A percentile compares a stretch with the other conserved stretches of the same genome.
These are phyloP conservation scores for Paralichthys olivaceus DNA, from an alignment of 2,113 vertebrate species.

Conservation along the genomic window DNA sequence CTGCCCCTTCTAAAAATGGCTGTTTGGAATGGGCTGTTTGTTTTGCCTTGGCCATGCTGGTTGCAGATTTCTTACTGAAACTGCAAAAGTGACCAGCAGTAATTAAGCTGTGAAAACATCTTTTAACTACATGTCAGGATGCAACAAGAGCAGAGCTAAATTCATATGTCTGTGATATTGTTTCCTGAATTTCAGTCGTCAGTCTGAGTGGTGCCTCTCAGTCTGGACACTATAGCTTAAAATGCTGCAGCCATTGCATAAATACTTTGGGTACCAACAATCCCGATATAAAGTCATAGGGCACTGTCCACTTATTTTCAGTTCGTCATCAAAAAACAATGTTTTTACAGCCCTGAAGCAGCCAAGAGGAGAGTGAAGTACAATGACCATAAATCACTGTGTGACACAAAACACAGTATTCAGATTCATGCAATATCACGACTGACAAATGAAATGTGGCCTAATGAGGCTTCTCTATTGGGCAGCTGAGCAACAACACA, in stretches of 20 bases:
- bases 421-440: conserved; percentile 63
- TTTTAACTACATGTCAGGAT: no score
- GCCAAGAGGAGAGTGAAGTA: conserved; percentile 61
- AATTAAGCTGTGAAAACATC: no score
- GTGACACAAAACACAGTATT: conserved; percentile 50
- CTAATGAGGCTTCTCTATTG: conserved; percentile 67
- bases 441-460: conserved; percentile 66
- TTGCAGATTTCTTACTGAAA: no score
- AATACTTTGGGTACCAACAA: conserved; percentile 36
- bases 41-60: no score
- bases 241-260: conserved; percentile 37
- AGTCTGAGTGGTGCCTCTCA: conserved; percentile 11
- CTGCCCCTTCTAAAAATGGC: no score
- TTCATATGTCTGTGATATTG: conserved; percentile 13
- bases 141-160: no score
- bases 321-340: conserved; percentile 66
- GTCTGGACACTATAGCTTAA: conserved; percentile 12
- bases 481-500: conserved; percentile 47
- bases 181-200: conserved; percentile 33
- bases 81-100: no score
- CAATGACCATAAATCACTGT: conserved; percentile 72
- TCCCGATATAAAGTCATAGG: conserved; percentile 51
- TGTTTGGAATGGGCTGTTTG: no score
- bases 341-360: conserved; percentile 59
- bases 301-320: conserved; percentile 64